Evolutionary conservation across 2,888 invertebrate species (phyloP).

Genomic region (Cabera pusaria): DNA sequence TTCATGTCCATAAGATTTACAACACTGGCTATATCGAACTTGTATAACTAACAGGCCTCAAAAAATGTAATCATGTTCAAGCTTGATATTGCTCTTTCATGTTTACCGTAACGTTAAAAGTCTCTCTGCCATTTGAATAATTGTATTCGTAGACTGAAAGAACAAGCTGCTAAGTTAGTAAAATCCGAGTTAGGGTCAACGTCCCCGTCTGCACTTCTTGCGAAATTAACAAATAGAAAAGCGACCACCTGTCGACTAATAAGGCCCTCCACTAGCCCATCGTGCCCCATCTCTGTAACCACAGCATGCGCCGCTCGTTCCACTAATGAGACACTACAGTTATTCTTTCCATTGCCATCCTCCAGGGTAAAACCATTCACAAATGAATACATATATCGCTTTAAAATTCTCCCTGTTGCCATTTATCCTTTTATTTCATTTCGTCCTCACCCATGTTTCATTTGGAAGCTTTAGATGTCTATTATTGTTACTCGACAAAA

Average conservation of each 20-base stretch:
- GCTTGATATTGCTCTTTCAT: too few species aligned
- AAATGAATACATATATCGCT: conserved; percentile 17
- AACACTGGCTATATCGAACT: too few species aligned
- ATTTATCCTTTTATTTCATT: conserved; percentile 11
- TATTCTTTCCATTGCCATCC: conserved; percentile 43
- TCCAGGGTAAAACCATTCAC: conserved; percentile 29
- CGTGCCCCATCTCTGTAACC: conserved; percentile 37
- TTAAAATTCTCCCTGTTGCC: conserved; percentile 13
- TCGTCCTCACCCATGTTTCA: conserved; percentile 1
- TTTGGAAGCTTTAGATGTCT: conserved; percentile 1
- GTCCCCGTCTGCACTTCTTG: conserved; percentile 9
- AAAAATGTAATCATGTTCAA: too few species aligned
- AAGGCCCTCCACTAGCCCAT: conserved; percentile 42
- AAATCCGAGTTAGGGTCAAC: conserved; percentile 14
- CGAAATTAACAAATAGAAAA: conserved; percentile 26
- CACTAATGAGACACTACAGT: conserved; percentile 58
- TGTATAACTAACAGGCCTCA: too few species aligned
- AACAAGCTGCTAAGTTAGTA: neutral
- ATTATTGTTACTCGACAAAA: neutral
- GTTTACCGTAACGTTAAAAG: conserved; percentile 9
- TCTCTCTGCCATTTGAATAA: conserved; percentile 16
- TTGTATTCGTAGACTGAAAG: conserved; percentile 14
- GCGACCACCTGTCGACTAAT: conserved; percentile 37
- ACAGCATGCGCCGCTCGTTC: conserved; percentile 49
- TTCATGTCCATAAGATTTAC: too few species aligned